Evolutionary conservation across 1,140 invertebrate genomes (phyloP), one percentile per base, ranked within the genome.

Genomic region (Antheraea mylitta): DNA sequence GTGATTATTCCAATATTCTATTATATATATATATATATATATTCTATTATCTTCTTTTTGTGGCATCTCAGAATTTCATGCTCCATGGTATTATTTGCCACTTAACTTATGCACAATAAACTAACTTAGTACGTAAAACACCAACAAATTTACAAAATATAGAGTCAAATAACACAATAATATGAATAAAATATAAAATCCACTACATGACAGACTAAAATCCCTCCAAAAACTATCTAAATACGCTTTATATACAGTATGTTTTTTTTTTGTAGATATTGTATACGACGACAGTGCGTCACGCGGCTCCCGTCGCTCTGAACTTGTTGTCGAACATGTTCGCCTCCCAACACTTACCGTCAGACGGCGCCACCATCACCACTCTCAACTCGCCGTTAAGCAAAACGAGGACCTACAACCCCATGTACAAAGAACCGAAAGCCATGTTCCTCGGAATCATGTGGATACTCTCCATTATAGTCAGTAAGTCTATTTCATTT

Each of bases 281-380:
- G 59, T 94, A 92, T 81, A 93, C 93, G 5, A 92, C 92, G n/a
- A 80, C 80, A 7, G 89, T 95, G 0, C 94, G 92, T 13, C 96
- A 96, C 87, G 92, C 94, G 3, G 91, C 94, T 18, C 94, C 95
- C 0, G 92, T 95, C 5, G 90, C 94, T 0, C 77, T 96, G 30
- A 94, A 94, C 78, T 67, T 94, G 11, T 73, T 95, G 4, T 90
- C 93, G 64, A 95, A 95, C 82, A 80, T 94, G 45, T 63, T 96
- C 8, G 85, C 95, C 0, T 82, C 91, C 64, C 86, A 64, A 36
- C 19, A 82, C 45, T 30, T 86, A 19, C 72, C 81, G 18, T 79
- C 93, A 0, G 93, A 93, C 72, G 92, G 89, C 0, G 65, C 18
- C 7, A 70, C 75, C 1, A 94, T 97, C 69, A 85, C 92, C 3